These are phyloP conservation scores for Urophycis tenuis DNA, from an alignment of 2,797 vertebrate species.

Conservation along the genomic window DNA sequence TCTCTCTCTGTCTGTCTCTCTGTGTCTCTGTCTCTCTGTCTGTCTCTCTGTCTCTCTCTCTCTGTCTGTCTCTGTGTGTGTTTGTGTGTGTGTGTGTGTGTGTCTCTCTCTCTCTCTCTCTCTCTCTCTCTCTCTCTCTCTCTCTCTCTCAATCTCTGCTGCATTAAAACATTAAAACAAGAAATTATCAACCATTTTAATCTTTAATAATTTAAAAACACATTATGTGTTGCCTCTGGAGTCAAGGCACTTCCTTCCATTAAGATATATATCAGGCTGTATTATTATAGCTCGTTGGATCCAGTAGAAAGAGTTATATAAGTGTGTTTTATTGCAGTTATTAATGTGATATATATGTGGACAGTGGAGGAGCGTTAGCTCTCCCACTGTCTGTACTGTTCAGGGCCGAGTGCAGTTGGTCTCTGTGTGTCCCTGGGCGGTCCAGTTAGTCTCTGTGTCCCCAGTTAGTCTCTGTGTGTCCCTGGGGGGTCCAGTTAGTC, in stretches of 20 bases:
- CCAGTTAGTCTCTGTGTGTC: no score
- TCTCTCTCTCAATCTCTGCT: conserved; percentile 47
- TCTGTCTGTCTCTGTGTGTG: conserved; percentile 51
- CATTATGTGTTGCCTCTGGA: background rate
- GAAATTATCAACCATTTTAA: background rate
- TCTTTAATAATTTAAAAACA: background rate
- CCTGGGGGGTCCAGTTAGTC: no score
- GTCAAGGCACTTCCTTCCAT: background rate
- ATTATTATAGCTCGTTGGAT: background rate
- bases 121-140: background rate
- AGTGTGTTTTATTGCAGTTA: background rate
- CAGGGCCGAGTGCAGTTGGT: background rate
- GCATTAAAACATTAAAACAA: background rate
- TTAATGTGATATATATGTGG: background rate
- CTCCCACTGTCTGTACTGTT: background rate
- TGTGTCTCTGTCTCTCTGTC: no score
- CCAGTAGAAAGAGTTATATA: background rate
- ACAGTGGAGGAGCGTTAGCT: no score
- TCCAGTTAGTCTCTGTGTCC: no score
- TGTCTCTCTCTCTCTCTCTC: background rate
- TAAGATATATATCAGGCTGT: background rate
- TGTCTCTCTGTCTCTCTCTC: no score
- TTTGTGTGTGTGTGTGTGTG: background rate
- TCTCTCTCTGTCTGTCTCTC: background rate
- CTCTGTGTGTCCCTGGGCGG: no score